Conservation (phyloP, 1,140 invertebrate genomes). For the Drosophila athabasca region DNA sequence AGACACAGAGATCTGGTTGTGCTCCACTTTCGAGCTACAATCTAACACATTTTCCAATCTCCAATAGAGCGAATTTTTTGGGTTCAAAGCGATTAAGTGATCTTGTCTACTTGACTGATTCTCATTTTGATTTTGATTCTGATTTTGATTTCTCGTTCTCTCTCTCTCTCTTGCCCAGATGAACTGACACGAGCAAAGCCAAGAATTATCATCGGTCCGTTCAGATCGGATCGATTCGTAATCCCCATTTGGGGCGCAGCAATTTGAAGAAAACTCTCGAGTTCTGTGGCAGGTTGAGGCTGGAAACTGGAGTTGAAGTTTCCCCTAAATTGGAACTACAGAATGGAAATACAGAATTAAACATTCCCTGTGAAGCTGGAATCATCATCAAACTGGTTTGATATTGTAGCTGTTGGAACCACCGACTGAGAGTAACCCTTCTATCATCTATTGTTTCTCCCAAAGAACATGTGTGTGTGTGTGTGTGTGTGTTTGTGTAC, state of each 20-base stretch:
- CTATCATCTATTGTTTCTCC: no score
- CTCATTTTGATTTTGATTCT: neutral
- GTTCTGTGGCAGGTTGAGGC: no score
- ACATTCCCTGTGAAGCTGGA: no score
- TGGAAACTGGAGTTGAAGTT: no score
- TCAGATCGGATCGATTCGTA: constrained; percentile 1
- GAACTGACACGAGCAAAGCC: constrained; percentile 49
- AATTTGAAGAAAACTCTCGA: no score
- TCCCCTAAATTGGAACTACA: no score
- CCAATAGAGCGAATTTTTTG: constrained; percentile 1
- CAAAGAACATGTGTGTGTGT: no score
- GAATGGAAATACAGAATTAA: no score
- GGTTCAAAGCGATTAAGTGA: constrained; percentile 55
- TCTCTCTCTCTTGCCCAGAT: neutral
- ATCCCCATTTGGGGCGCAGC: neutral
- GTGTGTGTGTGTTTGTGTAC: no score
- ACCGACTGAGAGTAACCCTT: no score
- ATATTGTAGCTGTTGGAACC: neutral
- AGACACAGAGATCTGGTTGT: constrained; percentile 1
- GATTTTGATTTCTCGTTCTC: constrained; percentile 18
- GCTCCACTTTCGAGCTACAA: constrained; percentile 45
- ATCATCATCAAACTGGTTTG: no score
- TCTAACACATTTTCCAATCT: constrained; percentile 49
- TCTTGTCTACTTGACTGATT: constrained; percentile 47
- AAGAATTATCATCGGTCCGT: constrained; percentile 33